Evolutionary conservation across 2,113 vertebrate genomes (phyloP).

Genomic region (Heterotilapia buettikoferi): DNA sequence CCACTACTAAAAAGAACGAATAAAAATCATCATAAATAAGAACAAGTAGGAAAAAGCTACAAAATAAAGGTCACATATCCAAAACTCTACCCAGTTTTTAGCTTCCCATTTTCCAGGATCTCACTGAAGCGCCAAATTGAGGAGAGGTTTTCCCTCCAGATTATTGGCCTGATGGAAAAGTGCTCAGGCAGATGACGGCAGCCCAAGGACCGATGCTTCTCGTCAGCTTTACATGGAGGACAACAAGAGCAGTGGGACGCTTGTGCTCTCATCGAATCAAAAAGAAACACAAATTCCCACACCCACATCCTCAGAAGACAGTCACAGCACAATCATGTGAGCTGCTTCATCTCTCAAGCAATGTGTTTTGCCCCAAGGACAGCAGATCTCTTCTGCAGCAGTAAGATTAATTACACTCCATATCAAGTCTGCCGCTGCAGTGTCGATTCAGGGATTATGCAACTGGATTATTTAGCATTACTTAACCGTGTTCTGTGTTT

Average conservation of each 20-base stretch:
- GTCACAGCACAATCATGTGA: constrained; percentile 74
- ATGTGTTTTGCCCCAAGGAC: constrained; percentile 21
- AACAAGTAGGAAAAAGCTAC: neutral
- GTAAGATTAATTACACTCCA: neutral
- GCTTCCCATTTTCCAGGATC: constrained; percentile 5
- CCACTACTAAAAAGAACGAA: neutral
- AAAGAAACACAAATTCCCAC: constrained; percentile 26
- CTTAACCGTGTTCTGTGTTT: too few species aligned
- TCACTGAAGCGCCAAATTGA: neutral
- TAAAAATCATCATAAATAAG: neutral
- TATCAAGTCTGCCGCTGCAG: neutral
- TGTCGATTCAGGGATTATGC: neutral
- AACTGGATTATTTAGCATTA: neutral
- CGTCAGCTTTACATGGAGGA: constrained; percentile 21
- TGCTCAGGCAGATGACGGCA: neutral
- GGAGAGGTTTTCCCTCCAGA: neutral
- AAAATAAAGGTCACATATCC: neutral
- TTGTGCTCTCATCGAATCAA: neutral
- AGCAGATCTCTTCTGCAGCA: neutral
- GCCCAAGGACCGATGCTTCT: neutral
- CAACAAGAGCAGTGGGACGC: constrained; percentile 22
- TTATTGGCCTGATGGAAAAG: neutral
- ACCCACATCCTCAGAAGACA: constrained; percentile 50
- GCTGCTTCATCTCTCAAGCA: constrained; percentile 6
- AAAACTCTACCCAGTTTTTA: constrained; percentile 13